Base-by-base conservation (phyloP, 2,797 vertebrate genomes). In the Acanthurus lineatus region DNA sequence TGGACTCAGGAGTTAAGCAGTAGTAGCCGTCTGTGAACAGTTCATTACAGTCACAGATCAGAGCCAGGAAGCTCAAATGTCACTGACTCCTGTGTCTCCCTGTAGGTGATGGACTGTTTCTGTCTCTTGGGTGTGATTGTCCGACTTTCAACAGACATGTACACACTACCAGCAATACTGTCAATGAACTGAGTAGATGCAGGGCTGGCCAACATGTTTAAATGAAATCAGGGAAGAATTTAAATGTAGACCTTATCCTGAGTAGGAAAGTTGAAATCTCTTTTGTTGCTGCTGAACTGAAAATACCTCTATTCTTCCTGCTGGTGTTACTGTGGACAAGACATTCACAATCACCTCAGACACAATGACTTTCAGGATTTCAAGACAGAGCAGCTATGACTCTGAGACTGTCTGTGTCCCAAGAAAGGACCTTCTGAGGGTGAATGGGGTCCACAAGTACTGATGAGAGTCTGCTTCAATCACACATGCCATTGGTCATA, bases 381-480 rank as follows among this genome's bases (percentile, higher is more conserved):
- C 6, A 32, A 32, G 25, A 48, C 73, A 71, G 80, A 77, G 76
- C 53, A 80, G 61, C 62, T 7, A 8, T 22, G 10, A 82, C 53
- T 17, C 10, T 77, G 66, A 79, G 69, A 51, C 32, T 52, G 19
- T 56, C 76, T 19, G 49, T 56, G 81, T 66, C 69, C 81, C 71
- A 53, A 40, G 69, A 62, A 22, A 48, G 59, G 38, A 77, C 25
- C 51, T 73, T 19, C 2, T 35, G 25, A 5, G 5, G 28, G 35
- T 5, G 15, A 44, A 32, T 19, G 38, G 22, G 5, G 22, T 79
- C 32, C 3, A 5, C 16, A 51, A 64, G 69, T 22, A 20, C 64
- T 53, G 65, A 79, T 71, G 65, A 73, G 25, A 81, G 72, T 67
- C 6, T 58, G 25, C 56, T 70, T 77, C 60, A 45, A 20, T 65